phyloP scores from a whole-genome alignment of 2,113 vertebrate genomes.

The Scopus umbretta region DNA sequence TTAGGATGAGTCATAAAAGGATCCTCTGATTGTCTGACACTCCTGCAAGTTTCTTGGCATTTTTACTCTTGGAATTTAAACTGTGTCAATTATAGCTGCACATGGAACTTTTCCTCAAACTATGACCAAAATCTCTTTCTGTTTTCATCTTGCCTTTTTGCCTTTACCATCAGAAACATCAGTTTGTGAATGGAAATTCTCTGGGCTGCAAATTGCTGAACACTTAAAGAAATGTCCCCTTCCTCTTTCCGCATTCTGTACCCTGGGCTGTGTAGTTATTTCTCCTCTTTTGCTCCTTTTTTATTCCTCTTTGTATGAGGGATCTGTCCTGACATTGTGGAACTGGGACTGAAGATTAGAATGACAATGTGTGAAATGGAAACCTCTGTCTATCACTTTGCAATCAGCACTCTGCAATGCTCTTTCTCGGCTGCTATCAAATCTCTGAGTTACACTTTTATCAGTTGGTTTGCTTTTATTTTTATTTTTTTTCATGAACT shows the following conservation, averaged over 20 bases:
- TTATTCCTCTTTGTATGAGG: background rate
- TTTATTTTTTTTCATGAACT: background rate
- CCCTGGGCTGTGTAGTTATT: background rate
- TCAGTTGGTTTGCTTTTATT: background rate
- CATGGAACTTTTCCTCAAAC: background rate
- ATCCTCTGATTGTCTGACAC: background rate
- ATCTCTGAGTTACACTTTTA: background rate
- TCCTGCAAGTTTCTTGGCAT: background rate
- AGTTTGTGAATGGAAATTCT: background rate
- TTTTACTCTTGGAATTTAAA: background rate
- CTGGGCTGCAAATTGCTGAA: background rate
- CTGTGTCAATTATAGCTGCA: background rate
- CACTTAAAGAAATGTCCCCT: too few relatives aligned
- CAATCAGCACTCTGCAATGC: background rate
- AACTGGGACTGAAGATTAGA: background rate
- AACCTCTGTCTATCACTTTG: background rate
- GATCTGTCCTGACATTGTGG: background rate
- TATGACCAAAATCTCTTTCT: background rate
- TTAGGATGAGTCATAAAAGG: background rate
- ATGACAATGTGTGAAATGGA: constrained; percentile 10
- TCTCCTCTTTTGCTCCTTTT: background rate
- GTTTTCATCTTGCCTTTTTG: background rate
- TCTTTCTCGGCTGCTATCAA: background rate
- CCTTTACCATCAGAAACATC: background rate
- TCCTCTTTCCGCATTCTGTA: background rate